Percentiles rank a stretch among this genome's conserved stretches.
Evolutionary conservation across 1,140 invertebrate genomes (phyloP).

Genomic region (Anadara kagoshimensis): DNA sequence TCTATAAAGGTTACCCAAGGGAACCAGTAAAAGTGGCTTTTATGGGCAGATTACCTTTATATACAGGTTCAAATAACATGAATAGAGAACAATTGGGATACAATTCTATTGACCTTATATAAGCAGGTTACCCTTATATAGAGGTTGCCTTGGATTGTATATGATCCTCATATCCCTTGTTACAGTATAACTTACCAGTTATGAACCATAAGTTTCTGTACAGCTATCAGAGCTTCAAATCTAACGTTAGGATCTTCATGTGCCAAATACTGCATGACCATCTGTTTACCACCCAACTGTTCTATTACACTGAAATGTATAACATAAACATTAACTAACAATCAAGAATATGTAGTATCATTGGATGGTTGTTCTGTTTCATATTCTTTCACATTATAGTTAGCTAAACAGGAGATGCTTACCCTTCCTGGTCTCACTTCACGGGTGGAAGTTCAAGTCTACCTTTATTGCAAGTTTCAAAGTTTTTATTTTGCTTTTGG

Average conservation of each 20-base stretch:
- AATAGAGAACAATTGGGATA: not conserved
- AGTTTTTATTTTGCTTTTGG: no score
- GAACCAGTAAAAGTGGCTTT: not conserved
- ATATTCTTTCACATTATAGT: no score
- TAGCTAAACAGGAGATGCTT: no score
- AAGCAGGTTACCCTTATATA: not conserved
- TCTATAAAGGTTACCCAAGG: not conserved
- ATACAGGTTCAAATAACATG: not conserved
- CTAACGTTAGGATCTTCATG: constrained; percentile 99
- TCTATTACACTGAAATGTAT: constrained; percentile 91
- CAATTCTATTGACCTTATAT: not conserved
- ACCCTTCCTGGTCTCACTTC: no score
- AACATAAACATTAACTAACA: no score
- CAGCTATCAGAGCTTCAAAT: constrained; percentile 97
- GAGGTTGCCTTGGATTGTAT: not conserved
- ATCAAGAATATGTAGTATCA: no score
- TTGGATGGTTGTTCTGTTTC: no score
- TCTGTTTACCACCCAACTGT: constrained; percentile 96
- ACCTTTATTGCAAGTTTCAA: no score
- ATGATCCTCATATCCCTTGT: not conserved
- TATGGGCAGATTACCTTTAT: not conserved
- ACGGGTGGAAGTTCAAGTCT: no score
- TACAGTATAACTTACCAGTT: constrained; percentile 86
- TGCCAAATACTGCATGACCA: constrained; percentile 96
- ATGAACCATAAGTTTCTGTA: constrained; percentile 99